A percentile compares a stretch with the other conserved stretches of the same genome.
These are phyloP conservation scores for Dasypogon diadema DNA, from an alignment of 2,888 invertebrate species.

Conservation along the genomic window DNA sequence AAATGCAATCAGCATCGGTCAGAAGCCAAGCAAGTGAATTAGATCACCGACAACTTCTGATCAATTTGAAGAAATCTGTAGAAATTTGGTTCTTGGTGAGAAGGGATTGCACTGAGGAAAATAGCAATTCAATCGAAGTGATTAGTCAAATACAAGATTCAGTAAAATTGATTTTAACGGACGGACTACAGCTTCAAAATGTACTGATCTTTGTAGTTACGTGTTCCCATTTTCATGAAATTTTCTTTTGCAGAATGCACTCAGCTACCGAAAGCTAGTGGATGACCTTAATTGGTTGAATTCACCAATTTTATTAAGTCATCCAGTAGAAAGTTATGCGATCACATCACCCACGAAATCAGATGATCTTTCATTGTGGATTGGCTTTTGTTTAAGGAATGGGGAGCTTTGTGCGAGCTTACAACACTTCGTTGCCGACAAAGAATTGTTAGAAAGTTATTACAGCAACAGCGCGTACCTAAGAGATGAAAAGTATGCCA, in stretches of 20 bases:
- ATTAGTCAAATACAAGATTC: slow-evolving; percentile 55
- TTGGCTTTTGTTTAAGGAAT: background rate
- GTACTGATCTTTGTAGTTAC: no score
- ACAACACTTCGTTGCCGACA: slow-evolving; percentile 74
- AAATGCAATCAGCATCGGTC: background rate
- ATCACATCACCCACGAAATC: background rate
- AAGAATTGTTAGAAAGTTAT: slow-evolving; percentile 72
- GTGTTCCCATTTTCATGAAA: background rate
- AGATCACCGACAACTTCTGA: slow-evolving; percentile 52
- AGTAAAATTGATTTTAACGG: slow-evolving; percentile 55
- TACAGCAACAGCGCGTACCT: slow-evolving; percentile 73
- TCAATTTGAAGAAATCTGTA: slow-evolving; percentile 58
- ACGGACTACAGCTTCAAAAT: slow-evolving; percentile 54
- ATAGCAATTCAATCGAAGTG: slow-evolving; percentile 49
- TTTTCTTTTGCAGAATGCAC: slow-evolving; percentile 47
- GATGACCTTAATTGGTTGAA: slow-evolving; percentile 56
- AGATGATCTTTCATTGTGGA: slow-evolving; percentile 23
- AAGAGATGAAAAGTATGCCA: slow-evolving; percentile 72
- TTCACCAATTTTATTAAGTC: slow-evolving; percentile 22
- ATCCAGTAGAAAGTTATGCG: background rate
- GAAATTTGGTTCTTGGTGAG: slow-evolving; percentile 57
- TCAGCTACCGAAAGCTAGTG: slow-evolving; percentile 47
- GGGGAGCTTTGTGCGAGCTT: slow-evolving; percentile 67
- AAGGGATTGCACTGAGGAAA: slow-evolving; percentile 54
- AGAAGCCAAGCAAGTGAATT: background rate